phyloP scores from a whole-genome alignment of 2,113 vertebrate species.

The Chaenocephalus aceratus region DNA sequence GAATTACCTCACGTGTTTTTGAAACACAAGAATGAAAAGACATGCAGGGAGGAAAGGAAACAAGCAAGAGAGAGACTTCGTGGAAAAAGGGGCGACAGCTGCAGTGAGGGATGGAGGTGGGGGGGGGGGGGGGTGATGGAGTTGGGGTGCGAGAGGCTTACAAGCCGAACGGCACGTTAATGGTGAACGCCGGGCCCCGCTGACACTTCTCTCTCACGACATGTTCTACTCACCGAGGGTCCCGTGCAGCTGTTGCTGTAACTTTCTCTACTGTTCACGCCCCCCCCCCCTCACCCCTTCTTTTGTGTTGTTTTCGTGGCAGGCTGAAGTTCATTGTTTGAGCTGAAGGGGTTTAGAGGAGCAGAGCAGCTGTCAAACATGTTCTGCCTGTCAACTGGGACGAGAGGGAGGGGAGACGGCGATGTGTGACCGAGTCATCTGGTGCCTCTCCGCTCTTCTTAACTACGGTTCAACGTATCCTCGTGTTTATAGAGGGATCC shows the following conservation, averaged over 20 bases:
- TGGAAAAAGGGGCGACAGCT: conserved; percentile 79
- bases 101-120: conserved; percentile 59
- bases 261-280: conserved; percentile 28
- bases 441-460: not conserved
- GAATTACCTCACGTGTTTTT: conserved; percentile 69
- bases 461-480: not conserved
- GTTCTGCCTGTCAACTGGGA: not conserved
- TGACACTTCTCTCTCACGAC: conserved; percentile 75
- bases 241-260: conserved; percentile 81
- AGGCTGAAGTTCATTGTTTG: conserved; percentile 63
- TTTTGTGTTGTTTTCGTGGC: conserved; percentile 41
- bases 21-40: conserved; percentile 71
- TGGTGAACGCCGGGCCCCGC: conserved; percentile 75
- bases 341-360: conserved; percentile 42
- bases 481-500: no score
- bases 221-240: conserved; percentile 66
- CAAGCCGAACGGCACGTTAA: conserved; percentile 77
- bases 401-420: no score
- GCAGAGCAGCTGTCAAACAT: conserved; percentile 70
- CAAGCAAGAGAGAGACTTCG: conserved; percentile 46
- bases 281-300: not conserved
- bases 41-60: conserved; percentile 8
- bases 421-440: no score
- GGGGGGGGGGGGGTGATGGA: conserved; percentile 14
- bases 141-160: conserved; percentile 54